Percentiles rank a stretch among this genome's conserved stretches.
These are phyloP conservation scores for Mamestra brassicae DNA, from an alignment of 2,888 invertebrate species.

Conservation along the genomic window DNA sequence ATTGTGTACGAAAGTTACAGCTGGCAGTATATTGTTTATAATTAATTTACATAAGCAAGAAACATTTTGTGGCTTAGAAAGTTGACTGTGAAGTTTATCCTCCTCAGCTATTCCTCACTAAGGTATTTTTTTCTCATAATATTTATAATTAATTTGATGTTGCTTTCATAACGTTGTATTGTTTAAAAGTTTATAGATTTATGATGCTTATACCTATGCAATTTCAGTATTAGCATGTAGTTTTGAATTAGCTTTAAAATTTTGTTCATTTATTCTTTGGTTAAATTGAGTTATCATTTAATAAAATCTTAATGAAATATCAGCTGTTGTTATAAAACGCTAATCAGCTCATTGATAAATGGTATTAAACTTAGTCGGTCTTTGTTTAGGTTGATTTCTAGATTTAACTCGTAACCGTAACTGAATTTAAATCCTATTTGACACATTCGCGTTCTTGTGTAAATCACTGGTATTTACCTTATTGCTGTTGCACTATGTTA, in stretches of 20 bases:
- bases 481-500: slow-evolving; percentile 38
- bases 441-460: slow-evolving; percentile 5
- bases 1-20: slow-evolving; percentile 69
- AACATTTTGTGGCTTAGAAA: slow-evolving; percentile 69
- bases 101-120: slow-evolving; percentile 50
- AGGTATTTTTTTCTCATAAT: slow-evolving; percentile 65
- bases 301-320: slow-evolving; percentile 1
- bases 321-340: slow-evolving; percentile 5
- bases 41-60: slow-evolving; percentile 58
- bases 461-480: slow-evolving; percentile 33
- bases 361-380: not conserved
- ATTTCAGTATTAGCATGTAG: slow-evolving; percentile 23
- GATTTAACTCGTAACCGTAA: not conserved
- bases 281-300: slow-evolving; percentile 2
- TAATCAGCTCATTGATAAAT: slow-evolving; percentile 9
- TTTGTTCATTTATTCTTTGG: slow-evolving; percentile 2
- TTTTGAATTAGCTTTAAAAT: slow-evolving; percentile 4
- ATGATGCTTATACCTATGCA: slow-evolving; percentile 22
- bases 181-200: slow-evolving; percentile 18
- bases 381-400: slow-evolving; percentile 8
- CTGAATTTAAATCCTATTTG: not conserved
- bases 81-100: slow-evolving; percentile 62
- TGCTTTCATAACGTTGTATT: slow-evolving; percentile 35
- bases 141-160: slow-evolving; percentile 24
- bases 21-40: slow-evolving; percentile 67